Conservation (phyloP, 2,113 vertebrate species). For the Callaeas wilsoni region DNA sequence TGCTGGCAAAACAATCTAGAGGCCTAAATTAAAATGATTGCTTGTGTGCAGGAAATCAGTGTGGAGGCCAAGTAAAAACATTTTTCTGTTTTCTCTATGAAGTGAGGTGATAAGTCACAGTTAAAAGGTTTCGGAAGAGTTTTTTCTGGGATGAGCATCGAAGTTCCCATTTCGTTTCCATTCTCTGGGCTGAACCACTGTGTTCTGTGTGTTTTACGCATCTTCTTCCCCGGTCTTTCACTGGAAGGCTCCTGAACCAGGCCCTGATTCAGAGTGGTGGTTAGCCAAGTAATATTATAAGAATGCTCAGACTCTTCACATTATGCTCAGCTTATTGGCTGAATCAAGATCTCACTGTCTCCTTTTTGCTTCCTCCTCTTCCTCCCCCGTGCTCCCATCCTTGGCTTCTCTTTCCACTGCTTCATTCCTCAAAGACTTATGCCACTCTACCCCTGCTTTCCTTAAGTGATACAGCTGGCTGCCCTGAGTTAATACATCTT, state of each 20-base stretch:
- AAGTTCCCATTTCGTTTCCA: neutral
- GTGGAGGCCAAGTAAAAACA: neutral
- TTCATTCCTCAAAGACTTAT: neutral
- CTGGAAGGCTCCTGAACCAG: neutral
- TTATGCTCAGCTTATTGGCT: neutral
- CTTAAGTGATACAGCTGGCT: neutral
- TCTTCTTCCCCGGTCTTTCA: neutral
- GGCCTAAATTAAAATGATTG: neutral
- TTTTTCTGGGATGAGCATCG: neutral
- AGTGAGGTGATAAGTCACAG: neutral
- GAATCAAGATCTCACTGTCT: neutral
- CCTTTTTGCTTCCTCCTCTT: neutral
- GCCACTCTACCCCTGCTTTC: neutral
- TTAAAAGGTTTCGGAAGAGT: neutral
- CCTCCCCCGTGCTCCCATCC: neutral
- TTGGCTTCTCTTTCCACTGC: neutral
- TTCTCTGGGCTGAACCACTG: accelerated
- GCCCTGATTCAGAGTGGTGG: neutral
- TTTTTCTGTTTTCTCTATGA: neutral
- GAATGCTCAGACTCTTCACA: neutral
- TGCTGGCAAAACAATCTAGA: neutral
- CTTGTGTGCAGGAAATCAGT: neutral
- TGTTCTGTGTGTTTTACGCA: neutral
- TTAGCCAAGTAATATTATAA: neutral
- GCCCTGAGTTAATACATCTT: neutral